These are phyloP conservation scores for Macrosoma leucophasiata DNA, from an alignment of 2,888 invertebrate genomes.

Conservation along the genomic window DNA sequence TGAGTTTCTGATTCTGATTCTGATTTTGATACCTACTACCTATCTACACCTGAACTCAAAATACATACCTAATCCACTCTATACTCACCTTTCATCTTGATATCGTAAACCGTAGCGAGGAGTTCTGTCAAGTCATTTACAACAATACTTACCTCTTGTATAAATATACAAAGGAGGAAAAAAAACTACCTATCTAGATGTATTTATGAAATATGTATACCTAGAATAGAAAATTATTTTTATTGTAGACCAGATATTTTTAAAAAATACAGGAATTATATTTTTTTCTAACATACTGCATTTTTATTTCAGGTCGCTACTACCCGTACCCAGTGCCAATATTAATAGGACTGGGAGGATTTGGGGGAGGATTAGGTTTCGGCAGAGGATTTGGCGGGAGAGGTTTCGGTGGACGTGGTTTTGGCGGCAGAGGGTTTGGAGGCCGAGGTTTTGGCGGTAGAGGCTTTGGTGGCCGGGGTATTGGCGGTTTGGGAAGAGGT, in stretches of 20 bases:
- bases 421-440: slow-evolving; percentile 34
- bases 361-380: slow-evolving; percentile 27
- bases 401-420: slow-evolving; percentile 31
- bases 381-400: slow-evolving; percentile 29
- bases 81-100: too few relatives aligned
- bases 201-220: too few relatives aligned
- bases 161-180: too few relatives aligned
- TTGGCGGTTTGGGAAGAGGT: slow-evolving; percentile 31
- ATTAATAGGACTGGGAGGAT: slow-evolving; percentile 26
- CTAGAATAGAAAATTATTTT: too few relatives aligned
- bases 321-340: slow-evolving; percentile 36
- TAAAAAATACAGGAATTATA: background rate
- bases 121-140: too few relatives aligned
- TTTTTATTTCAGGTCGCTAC: slow-evolving; percentile 28
- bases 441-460: slow-evolving; percentile 36
- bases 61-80: too few relatives aligned
- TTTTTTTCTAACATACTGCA: slow-evolving; percentile 9
- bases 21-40: too few relatives aligned
- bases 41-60: too few relatives aligned
- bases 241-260: background rate
- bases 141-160: too few relatives aligned
- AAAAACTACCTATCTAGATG: too few relatives aligned
- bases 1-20: too few relatives aligned
- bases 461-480: slow-evolving; percentile 34
- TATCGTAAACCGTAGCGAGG: too few relatives aligned